Conservation (phyloP, 2,113 vertebrate genomes). For the Solenodon paradoxus region DNA sequence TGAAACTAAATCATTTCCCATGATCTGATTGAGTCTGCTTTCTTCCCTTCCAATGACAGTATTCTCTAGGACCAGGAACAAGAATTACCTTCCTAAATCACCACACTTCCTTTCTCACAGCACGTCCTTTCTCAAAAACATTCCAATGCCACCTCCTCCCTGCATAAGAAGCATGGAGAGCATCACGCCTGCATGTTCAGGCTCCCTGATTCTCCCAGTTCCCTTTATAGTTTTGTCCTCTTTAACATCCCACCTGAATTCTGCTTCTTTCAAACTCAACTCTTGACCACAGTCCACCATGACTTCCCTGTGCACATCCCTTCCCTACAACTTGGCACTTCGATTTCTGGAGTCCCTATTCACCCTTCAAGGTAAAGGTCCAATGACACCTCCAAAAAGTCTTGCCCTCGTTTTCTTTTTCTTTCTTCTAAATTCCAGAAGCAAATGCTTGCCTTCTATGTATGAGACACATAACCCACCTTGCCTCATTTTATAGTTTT, state of each 20-base stretch:
- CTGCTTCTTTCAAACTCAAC: too few species aligned
- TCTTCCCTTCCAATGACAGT: not conserved
- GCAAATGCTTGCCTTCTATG: not conserved
- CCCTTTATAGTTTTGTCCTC: not conserved
- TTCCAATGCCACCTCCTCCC: too few species aligned
- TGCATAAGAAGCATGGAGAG: not conserved
- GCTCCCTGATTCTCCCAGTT: too few species aligned
- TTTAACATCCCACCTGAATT: not conserved
- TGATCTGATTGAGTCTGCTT: fast-evolving
- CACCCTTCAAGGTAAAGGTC: too few species aligned
- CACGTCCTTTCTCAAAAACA: not conserved
- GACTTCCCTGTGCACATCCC: fast-evolving
- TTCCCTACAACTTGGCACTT: too few species aligned
- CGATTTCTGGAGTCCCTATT: too few species aligned
- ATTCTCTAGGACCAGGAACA: not conserved
- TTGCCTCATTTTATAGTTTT: not conserved
- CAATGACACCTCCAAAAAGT: not conserved
- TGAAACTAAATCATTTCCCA: not conserved
- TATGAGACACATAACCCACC: not conserved
- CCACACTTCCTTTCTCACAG: fast-evolving
- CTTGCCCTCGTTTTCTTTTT: not conserved
- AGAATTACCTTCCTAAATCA: not conserved
- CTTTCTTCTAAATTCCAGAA: not conserved
- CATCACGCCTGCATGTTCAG: not conserved
- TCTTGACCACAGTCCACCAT: not conserved